These are phyloP conservation scores for Lepidostoma basale DNA, from an alignment of 1,140 invertebrate species.

Conservation along the genomic window DNA sequence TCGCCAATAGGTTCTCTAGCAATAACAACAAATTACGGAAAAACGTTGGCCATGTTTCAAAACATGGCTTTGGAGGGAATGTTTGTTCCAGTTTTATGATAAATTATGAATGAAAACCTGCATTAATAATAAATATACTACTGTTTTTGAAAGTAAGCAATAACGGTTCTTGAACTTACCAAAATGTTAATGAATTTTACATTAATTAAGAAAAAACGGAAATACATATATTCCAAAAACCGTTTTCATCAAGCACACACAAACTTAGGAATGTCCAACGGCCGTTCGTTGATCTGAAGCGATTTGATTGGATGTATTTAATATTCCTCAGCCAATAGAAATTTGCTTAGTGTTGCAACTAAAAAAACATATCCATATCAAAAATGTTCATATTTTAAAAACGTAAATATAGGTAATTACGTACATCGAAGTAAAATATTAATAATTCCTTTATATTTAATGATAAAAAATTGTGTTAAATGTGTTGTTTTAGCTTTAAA, in stretches of 20 bases:
- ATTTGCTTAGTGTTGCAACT: neutral
- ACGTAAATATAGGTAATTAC: no score
- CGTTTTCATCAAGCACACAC: conserved; percentile 21
- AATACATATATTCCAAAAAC: conserved; percentile 11
- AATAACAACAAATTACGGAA: neutral
- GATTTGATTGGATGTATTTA: conserved; percentile 12
- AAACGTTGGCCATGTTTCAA: conserved; percentile 4
- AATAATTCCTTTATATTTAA: no score
- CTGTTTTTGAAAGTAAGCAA: neutral
- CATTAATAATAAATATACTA: neutral
- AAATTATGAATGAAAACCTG: conserved; percentile 6
- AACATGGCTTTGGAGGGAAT: neutral
- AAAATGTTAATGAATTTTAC: neutral
- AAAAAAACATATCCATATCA: no score
- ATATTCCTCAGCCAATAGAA: conserved; percentile 2
- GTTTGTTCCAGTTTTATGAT: neutral
- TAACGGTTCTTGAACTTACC: neutral
- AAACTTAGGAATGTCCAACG: conserved; percentile 7
- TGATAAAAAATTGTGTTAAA: no score
- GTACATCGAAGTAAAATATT: no score
- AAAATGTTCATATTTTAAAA: no score
- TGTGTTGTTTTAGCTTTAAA: no score
- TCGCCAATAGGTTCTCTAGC: neutral
- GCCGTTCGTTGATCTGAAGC: conserved; percentile 2
- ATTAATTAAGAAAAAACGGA: conserved; percentile 11